Evolutionary conservation across 1,140 invertebrate species (phyloP).

Genomic region (Drosophila athabasca): DNA sequence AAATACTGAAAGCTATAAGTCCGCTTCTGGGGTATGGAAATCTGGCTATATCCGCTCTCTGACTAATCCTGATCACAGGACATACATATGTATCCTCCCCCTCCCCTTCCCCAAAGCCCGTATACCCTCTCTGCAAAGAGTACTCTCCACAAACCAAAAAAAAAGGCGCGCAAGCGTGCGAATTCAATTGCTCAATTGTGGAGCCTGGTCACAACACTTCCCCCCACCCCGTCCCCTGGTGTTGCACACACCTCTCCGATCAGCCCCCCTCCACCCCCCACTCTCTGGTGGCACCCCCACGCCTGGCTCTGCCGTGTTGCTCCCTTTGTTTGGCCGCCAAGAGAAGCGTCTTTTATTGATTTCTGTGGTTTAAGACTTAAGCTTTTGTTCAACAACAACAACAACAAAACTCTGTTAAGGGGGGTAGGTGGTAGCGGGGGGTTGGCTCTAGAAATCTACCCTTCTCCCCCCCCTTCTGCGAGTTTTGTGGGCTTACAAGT

Average conservation of each 20-base stretch:
- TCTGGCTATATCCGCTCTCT: too few species aligned
- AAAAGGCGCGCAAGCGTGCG: constrained; percentile 80
- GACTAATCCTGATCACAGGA: too few species aligned
- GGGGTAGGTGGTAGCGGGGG: too few species aligned
- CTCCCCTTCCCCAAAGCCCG: too few species aligned
- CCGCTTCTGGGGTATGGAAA: too few species aligned
- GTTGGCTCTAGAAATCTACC: not conserved
- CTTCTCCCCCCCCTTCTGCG: too few species aligned
- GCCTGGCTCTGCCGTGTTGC: constrained; percentile 52
- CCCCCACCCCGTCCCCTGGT: constrained; percentile 1
- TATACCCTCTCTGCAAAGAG: too few species aligned
- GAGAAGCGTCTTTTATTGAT: constrained; percentile 68
- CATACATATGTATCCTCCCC: too few species aligned
- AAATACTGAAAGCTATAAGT: too few species aligned
- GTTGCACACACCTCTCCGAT: not conserved
- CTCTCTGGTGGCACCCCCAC: constrained; percentile 28
- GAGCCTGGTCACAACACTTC: constrained; percentile 25
- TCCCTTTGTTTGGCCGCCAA: constrained; percentile 57
- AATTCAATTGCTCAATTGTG: constrained; percentile 81
- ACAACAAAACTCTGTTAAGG: too few species aligned
- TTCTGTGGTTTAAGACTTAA: constrained; percentile 68
- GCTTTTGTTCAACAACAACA: constrained; percentile 37
- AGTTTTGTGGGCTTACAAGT: constrained; percentile 54
- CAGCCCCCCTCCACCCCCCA: not conserved
- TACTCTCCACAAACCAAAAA: not conserved